Percentiles rank a stretch among this genome's conserved stretches.
phyloP scores from a whole-genome alignment of 2,797 vertebrate genomes.

The Leucoraja ocellata region DNA sequence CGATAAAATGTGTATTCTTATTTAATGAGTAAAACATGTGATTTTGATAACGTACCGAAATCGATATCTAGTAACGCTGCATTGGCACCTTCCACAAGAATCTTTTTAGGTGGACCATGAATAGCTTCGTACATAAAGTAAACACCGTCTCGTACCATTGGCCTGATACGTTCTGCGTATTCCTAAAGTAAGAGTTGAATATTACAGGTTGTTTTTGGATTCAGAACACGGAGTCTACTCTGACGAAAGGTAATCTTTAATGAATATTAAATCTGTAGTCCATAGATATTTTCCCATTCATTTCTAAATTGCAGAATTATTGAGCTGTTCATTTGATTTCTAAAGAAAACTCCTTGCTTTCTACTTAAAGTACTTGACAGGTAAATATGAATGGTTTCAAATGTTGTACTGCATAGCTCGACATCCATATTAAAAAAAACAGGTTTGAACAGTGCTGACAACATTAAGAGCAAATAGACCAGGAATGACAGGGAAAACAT shows the following conservation, averaged over 20 bases:
- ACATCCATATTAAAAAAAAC: not conserved
- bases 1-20: not conserved
- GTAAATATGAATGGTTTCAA: not conserved
- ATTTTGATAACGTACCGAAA: conserved; percentile 67
- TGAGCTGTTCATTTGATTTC: not conserved
- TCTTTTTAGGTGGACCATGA: conserved; percentile 85
- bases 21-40: not conserved
- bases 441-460: not conserved
- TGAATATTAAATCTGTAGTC: not conserved
- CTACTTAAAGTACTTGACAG: not conserved
- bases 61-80: conserved; percentile 96
- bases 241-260: not conserved
- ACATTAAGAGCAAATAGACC: not conserved
- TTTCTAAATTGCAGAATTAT: conserved; percentile 11
- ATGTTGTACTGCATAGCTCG: not conserved
- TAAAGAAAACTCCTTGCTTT: not conserved
- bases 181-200: conserved; percentile 57
- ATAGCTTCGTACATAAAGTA: conserved; percentile 96
- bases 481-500: no score
- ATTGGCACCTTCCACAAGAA: conserved; percentile 94
- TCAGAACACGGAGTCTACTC: not conserved
- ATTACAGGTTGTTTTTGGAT: not conserved
- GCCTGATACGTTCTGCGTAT: conserved; percentile 83
- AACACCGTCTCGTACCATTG: conserved; percentile 91
- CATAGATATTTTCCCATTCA: not conserved